Conservation (phyloP, 2,888 invertebrate species). For the Osedax frankpressi region DNA sequence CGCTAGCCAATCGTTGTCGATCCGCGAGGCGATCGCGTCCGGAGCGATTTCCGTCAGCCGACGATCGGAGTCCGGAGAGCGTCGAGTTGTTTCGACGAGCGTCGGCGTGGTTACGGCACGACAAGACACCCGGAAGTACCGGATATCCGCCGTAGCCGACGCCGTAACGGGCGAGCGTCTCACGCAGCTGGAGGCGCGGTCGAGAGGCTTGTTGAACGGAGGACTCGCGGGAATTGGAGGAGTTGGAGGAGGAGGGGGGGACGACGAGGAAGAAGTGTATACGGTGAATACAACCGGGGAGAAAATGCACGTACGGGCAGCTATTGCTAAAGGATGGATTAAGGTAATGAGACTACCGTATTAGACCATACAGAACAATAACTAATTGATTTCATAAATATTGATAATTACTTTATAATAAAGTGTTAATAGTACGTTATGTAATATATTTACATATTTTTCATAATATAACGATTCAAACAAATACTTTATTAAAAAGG, state of each 20-base stretch:
- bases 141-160: neutral
- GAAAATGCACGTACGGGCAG: neutral
- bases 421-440: no score
- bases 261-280: no score
- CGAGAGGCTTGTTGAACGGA: neutral
- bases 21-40: neutral
- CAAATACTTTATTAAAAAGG: no score
- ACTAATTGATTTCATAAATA: no score
- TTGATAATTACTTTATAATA: no score
- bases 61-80: neutral
- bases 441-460: no score
- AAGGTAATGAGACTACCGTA: no score
- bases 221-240: no score
- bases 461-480: no score
- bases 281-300: neutral
- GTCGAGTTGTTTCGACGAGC: neutral
- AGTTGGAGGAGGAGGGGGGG: no score
- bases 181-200: neutral
- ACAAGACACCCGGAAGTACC: neutral
- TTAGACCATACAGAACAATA: no score
- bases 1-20: neutral
- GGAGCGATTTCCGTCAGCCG: neutral
- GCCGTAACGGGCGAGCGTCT: neutral
- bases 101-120: neutral
- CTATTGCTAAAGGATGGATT: neutral